Percentiles rank a stretch among this genome's conserved stretches.
phyloP scores from a whole-genome alignment of 1,140 invertebrate genomes.

The Aphelenchoides avenae region DNA sequence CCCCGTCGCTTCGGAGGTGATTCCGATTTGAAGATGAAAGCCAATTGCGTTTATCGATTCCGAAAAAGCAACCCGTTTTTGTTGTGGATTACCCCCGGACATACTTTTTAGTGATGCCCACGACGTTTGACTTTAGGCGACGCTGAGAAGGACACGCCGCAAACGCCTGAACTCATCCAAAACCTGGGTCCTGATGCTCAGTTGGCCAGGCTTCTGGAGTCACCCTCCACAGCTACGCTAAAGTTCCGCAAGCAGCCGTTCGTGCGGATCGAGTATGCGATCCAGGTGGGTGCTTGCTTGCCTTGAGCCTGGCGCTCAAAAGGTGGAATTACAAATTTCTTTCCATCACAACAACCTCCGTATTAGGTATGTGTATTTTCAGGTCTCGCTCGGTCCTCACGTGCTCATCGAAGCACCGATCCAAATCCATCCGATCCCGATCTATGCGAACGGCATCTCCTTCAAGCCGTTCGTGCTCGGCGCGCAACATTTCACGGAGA shows the following conservation, averaged over 20 bases:
- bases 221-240: conserved; percentile 28
- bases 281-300: conserved; percentile 19
- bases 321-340: neutral
- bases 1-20: too few species aligned
- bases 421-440: conserved; percentile 33
- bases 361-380: too few species aligned
- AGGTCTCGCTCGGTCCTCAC: conserved; percentile 28
- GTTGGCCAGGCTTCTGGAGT: conserved; percentile 20
- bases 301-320: too few species aligned
- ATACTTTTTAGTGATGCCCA: too few species aligned
- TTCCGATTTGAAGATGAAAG: too few species aligned
- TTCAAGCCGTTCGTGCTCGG: conserved; percentile 31
- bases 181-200: conserved; percentile 13
- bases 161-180: conserved; percentile 14
- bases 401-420: conserved; percentile 31
- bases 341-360: neutral
- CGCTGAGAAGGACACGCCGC: too few species aligned
- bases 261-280: conserved; percentile 29
- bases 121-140: too few species aligned
- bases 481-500: conserved; percentile 20
- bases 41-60: too few species aligned
- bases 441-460: conserved; percentile 31
- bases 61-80: too few species aligned
- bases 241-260: conserved; percentile 25
- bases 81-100: too few species aligned